Conservation (phyloP, 2,888 invertebrate genomes). For the Cheilosia urbana region DNA sequence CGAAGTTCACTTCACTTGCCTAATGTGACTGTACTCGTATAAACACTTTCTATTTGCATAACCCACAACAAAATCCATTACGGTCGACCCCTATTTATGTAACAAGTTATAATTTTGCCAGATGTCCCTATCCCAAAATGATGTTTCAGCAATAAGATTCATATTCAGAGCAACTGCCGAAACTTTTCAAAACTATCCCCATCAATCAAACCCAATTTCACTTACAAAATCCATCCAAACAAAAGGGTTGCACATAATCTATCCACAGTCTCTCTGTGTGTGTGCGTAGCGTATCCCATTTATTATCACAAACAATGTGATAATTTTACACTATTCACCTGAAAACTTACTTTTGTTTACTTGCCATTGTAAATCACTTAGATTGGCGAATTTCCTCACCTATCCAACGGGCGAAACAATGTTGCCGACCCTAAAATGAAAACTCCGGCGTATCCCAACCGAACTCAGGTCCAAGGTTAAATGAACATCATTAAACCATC, state of each 20-base stretch:
- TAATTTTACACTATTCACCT: slow-evolving; percentile 63
- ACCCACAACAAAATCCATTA: neutral
- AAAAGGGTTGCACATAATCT: neutral
- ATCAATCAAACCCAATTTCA: slow-evolving; percentile 59
- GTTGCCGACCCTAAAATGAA: slow-evolving; percentile 23
- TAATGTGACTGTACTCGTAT: no score
- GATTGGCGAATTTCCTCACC: slow-evolving; percentile 67
- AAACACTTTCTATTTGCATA: no score
- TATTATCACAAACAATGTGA: slow-evolving; percentile 60
- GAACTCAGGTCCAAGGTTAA: slow-evolving; percentile 59
- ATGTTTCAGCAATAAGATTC: slow-evolving; percentile 24
- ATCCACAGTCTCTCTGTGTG: neutral
- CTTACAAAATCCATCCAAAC: neutral
- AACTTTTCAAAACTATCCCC: slow-evolving; percentile 54
- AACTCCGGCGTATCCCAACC: slow-evolving; percentile 16
- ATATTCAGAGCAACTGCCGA: slow-evolving; percentile 13
- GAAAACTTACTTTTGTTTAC: slow-evolving; percentile 40
- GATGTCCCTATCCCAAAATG: slow-evolving; percentile 18
- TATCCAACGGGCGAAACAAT: slow-evolving; percentile 1
- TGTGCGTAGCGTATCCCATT: slow-evolving; percentile 48
- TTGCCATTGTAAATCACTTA: slow-evolving; percentile 66
- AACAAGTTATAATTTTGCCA: slow-evolving; percentile 15
- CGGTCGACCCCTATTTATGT: neutral
- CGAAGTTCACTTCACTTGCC: no score
- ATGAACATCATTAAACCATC: slow-evolving; percentile 72